Conservation (phyloP, 1,140 invertebrate species). For the Drosophila kepulauana region DNA sequence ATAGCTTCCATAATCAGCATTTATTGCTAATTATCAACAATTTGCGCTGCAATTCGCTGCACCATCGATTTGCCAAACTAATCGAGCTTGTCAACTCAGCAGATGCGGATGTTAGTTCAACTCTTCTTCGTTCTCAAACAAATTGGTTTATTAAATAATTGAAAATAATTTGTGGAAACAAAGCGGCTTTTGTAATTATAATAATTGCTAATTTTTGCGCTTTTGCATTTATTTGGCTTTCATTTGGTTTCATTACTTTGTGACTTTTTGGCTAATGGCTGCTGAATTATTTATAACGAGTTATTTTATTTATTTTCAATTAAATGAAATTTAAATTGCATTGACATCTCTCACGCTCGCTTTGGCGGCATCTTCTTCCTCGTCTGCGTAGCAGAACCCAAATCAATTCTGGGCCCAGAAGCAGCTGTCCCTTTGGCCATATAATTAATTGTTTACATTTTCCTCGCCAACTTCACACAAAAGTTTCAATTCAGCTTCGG, state of each 20-base stretch:
- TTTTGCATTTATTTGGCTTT: background rate
- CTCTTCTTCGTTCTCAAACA: background rate
- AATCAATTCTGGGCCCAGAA: constrained; percentile 32
- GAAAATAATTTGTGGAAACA: background rate
- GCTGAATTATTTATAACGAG: constrained; percentile 61
- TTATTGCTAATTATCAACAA: constrained; percentile 60
- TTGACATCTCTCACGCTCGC: constrained; percentile 46
- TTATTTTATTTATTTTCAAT: constrained; percentile 65
- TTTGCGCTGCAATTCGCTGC: constrained; percentile 60
- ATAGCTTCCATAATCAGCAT: constrained; percentile 39
- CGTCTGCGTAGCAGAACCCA: background rate
- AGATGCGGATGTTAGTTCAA: constrained; percentile 17
- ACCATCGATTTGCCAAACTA: constrained; percentile 37
- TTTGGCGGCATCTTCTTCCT: background rate
- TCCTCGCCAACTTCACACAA: constrained; percentile 53
- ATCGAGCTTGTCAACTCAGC: constrained; percentile 24
- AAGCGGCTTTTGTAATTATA: background rate
- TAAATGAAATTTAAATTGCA: constrained; percentile 65
- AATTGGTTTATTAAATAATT: constrained; percentile 6
- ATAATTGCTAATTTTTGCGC: background rate
- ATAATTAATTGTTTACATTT: constrained; percentile 76
- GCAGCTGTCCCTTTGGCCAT: constrained; percentile 64
- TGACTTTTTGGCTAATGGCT: constrained; percentile 17
- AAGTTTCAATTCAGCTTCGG: constrained; percentile 36
- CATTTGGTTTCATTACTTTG: background rate